A percentile compares a stretch with the other conserved stretches of the same genome.
Evolutionary conservation across 1,140 invertebrate genomes (phyloP).

Genomic region (Zaprionus taronus): DNA sequence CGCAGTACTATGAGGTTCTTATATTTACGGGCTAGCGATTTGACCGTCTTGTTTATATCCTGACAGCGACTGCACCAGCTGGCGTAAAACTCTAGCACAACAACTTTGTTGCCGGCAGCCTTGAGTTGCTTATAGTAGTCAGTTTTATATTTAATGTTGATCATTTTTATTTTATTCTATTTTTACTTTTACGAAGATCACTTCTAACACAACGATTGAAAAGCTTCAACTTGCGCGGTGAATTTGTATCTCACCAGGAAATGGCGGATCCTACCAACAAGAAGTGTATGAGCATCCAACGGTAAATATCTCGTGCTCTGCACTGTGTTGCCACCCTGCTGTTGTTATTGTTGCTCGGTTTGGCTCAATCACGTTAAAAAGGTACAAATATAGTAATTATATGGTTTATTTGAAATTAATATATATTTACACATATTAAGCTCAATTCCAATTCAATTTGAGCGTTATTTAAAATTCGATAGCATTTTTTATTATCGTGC

Average conservation of each 20-base stretch:
- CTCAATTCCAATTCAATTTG: not conserved
- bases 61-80: slow-evolving; percentile 87
- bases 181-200: too few relatives aligned
- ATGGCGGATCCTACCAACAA: not conserved
- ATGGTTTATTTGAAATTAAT: not conserved
- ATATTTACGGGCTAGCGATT: slow-evolving; percentile 50
- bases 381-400: not conserved
- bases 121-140: slow-evolving; percentile 77
- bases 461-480: not conserved
- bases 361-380: not conserved
- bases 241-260: not conserved
- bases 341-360: not conserved
- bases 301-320: not conserved
- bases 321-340: not conserved
- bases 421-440: too few relatives aligned
- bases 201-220: not conserved
- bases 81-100: slow-evolving; percentile 87
- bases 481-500: not conserved
- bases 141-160: slow-evolving; percentile 43
- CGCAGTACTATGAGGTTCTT: slow-evolving; percentile 49
- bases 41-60: slow-evolving; percentile 85
- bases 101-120: slow-evolving; percentile 86
- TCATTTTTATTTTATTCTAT: slow-evolving; percentile 20
- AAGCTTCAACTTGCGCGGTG: not conserved
- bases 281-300: not conserved